phyloP scores from a whole-genome alignment of 2,113 vertebrate species.

The Taxidea taxus region DNA sequence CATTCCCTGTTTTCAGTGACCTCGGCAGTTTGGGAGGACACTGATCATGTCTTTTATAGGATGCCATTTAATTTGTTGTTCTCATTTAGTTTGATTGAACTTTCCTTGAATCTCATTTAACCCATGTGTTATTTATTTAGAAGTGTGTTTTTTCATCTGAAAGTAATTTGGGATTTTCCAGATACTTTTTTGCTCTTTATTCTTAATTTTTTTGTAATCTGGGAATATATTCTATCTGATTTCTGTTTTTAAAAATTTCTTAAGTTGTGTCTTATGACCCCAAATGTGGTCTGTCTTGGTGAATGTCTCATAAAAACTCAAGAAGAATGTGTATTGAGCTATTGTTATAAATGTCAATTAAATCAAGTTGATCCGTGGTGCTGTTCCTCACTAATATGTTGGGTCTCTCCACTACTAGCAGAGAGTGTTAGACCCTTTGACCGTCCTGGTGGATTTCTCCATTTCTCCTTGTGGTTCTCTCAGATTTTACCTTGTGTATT shows the following conservation, averaged over 20 bases:
- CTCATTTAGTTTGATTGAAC: background rate
- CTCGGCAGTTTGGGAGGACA: background rate
- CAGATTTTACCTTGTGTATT: background rate
- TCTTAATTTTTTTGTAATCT: background rate
- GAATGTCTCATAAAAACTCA: background rate
- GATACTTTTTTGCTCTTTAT: background rate
- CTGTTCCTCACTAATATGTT: background rate
- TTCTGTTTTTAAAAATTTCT: background rate
- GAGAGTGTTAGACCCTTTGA: background rate
- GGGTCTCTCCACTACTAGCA: background rate
- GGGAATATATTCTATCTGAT: background rate
- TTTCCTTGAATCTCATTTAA: background rate
- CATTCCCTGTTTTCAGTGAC: no score
- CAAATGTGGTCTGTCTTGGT: background rate
- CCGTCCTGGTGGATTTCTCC: rapidly evolving
- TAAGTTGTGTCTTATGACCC: no score
- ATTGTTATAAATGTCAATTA: background rate
- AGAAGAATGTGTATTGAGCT: background rate
- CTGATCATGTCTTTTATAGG: no score
- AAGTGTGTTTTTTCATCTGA: background rate
- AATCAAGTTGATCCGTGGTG: background rate
- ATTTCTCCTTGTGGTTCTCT: background rate
- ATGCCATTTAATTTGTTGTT: background rate
- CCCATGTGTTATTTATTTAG: background rate
- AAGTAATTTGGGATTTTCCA: background rate